Conservation (phyloP, 2,797 vertebrate genomes). For the Helarctos malayanus region DNA sequence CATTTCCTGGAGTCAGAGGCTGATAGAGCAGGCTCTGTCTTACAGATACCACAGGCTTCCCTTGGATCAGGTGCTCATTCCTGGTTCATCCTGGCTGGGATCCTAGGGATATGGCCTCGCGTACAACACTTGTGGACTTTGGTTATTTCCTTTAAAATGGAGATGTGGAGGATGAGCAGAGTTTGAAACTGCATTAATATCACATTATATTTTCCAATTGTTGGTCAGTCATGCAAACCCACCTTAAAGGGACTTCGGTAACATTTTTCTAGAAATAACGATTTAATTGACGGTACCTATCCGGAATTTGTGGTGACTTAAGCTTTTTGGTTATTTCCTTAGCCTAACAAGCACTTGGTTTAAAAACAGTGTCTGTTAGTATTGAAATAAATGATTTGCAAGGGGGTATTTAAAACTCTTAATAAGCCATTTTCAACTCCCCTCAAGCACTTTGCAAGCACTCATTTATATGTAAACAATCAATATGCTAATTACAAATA, state of each 20-base stretch:
- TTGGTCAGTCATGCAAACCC: neutral
- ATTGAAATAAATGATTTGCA: conserved; percentile 56
- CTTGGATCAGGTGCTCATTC: neutral
- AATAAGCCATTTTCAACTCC: neutral
- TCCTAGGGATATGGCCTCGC: neutral
- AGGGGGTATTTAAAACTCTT: conserved; percentile 49
- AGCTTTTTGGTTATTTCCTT: conserved; percentile 34
- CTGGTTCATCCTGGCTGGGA: neutral
- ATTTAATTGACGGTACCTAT: neutral
- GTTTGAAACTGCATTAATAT: neutral
- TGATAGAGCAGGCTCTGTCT: neutral
- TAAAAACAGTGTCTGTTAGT: neutral
- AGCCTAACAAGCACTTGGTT: neutral
- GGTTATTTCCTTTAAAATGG: neutral
- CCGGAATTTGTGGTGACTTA: neutral
- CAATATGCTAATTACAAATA: conserved; percentile 75
- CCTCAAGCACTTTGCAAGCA: conserved; percentile 34
- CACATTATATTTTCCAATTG: neutral
- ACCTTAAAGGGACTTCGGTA: neutral
- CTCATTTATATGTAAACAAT: conserved; percentile 68
- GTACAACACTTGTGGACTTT: neutral
- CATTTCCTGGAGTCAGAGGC: neutral
- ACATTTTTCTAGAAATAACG: conserved; percentile 21
- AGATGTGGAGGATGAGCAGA: rapidly evolving
- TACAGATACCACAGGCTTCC: neutral